Percentiles rank a stretch among this genome's conserved stretches.
phyloP scores from a whole-genome alignment of 92 coral and sea anemone species.

The Paramuricea clavata region DNA sequence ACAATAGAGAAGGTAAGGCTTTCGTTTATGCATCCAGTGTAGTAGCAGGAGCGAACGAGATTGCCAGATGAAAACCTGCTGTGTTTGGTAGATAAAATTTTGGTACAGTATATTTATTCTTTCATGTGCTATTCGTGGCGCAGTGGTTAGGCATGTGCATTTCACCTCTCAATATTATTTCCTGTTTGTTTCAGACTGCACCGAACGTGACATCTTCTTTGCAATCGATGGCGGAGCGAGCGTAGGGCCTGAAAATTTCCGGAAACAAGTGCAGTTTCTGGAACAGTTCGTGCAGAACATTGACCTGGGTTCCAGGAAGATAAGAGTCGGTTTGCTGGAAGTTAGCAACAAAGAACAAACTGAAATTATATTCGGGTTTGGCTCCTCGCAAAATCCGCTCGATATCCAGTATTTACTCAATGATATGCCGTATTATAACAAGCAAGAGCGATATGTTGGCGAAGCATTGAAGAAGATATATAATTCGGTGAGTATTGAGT shows the following conservation, averaged over 20 bases:
- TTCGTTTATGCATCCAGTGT: no score
- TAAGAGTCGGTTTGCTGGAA: neutral
- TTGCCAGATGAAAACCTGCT: no score
- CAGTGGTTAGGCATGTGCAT: no score
- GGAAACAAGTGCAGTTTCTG: neutral
- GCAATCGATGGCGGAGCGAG: neutral
- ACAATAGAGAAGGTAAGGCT: no score
- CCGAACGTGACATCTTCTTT: constrained; percentile 11
- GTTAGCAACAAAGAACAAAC: neutral
- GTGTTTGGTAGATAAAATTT: no score
- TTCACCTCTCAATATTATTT: neutral
- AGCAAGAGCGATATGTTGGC: constrained; percentile 11
- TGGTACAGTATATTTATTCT: no score
- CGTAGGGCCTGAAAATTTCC: constrained; percentile 1
- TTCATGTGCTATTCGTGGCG: no score
- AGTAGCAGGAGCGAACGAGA: no score
- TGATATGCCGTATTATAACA: constrained; percentile 16
- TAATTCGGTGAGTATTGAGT: constrained; percentile 2
- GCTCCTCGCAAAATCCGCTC: constrained; percentile 21
- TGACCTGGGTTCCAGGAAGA: constrained; percentile 12
- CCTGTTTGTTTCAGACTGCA: constrained; percentile 3
- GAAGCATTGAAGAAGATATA: neutral
- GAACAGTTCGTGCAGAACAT: neutral
- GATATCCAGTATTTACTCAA: constrained; percentile 5
- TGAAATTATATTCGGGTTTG: neutral